Conservation (phyloP, 2,113 vertebrate genomes). For the Hypocryptadius cinnamomeus region DNA sequence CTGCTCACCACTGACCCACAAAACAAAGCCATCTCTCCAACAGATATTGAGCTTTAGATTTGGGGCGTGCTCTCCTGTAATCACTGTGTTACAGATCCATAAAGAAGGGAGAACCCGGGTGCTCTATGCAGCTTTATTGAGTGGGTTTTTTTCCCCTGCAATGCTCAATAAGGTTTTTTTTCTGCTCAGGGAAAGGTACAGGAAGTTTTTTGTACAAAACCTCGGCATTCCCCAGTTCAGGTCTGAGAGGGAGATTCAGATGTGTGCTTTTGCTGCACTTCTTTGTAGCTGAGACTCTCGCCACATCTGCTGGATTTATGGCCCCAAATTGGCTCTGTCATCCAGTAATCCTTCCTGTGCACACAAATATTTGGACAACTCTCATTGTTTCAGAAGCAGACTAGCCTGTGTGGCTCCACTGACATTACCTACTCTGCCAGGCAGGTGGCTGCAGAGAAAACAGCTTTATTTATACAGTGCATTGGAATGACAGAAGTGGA, state of each 20-base stretch:
- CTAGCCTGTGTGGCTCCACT: background rate
- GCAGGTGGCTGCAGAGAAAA: slow-evolving; percentile 51
- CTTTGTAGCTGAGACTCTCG: background rate
- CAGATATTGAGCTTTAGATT: background rate
- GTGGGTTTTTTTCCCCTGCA: background rate
- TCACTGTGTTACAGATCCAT: background rate
- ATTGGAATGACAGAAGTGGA: background rate
- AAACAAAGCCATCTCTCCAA: background rate
- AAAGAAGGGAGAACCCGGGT: background rate
- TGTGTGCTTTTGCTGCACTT: background rate
- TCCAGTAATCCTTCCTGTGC: background rate
- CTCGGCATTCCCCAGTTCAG: background rate
- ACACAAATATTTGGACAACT: slow-evolving; percentile 1
- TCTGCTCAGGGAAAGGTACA: background rate
- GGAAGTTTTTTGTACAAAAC: background rate
- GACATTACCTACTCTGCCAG: slow-evolving; percentile 43
- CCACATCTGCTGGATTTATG: background rate
- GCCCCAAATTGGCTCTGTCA: background rate
- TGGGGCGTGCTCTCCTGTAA: background rate
- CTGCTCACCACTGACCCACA: background rate
- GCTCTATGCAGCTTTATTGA: background rate
- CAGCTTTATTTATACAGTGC: slow-evolving; percentile 13
- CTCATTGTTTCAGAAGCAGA: slow-evolving; percentile 4
- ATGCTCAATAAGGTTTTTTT: background rate
- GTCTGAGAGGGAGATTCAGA: background rate